A percentile compares a stretch with the other conserved stretches of the same genome.
Evolutionary conservation across 2,888 invertebrate species (phyloP).

Genomic region (Magallana nippona): DNA sequence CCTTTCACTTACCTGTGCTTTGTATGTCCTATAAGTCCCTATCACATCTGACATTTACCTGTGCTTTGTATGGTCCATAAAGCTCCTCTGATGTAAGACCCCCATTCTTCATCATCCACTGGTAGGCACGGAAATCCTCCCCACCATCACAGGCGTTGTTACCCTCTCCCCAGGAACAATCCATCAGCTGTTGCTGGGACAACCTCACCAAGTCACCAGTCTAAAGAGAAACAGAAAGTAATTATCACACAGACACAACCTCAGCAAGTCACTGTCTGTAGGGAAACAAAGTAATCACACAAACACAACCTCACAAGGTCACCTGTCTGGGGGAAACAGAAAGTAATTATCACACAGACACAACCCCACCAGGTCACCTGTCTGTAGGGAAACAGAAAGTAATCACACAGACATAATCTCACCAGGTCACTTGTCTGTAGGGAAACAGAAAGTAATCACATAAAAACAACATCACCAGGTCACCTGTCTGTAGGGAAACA

Average conservation of each 20-base stretch:
- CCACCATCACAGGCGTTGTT: constrained; percentile 97
- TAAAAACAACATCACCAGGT: no score
- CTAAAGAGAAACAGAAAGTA: constrained; percentile 48
- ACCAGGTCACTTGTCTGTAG: no score
- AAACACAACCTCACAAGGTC: constrained; percentile 91
- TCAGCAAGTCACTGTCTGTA: constrained; percentile 84
- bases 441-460: no score
- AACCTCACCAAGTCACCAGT: constrained; percentile 88
- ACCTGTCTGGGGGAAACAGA: constrained; percentile 80
- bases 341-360: no score
- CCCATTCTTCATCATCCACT: constrained; percentile 94
- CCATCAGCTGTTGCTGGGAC: constrained; percentile 95
- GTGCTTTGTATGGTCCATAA: constrained; percentile 94
- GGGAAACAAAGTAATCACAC: constrained; percentile 44
- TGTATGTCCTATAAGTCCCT: no score
- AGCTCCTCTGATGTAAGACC: constrained; percentile 93
- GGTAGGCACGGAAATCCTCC: constrained; percentile 95
- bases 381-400: no score
- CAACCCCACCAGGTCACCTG: neutral
- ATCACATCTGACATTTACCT: constrained; percentile 81
- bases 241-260: no score
- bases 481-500: no score
- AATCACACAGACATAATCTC: no score
- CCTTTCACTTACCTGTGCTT: no score
- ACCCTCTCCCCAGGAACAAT: constrained; percentile 97